Conservation (phyloP, 1,140 invertebrate genomes). For the Triops longicaudatus region DNA sequence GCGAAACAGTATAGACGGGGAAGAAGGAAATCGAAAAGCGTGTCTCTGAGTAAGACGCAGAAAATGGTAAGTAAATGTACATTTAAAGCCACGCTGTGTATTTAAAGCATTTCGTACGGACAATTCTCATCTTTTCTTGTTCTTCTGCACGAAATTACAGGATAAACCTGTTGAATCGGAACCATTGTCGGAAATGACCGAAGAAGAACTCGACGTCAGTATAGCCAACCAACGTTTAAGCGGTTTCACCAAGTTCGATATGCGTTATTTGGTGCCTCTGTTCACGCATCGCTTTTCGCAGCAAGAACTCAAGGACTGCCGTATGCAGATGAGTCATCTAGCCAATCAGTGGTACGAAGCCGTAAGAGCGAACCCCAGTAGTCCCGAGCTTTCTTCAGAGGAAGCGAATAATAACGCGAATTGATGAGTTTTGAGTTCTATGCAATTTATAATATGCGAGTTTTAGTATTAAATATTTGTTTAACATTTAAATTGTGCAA, state of each 20-base stretch:
- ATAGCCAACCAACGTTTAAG: slow-evolving; percentile 56
- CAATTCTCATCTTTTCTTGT: slow-evolving; percentile 28
- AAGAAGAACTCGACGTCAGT: slow-evolving; percentile 80
- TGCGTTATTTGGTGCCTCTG: slow-evolving; percentile 90
- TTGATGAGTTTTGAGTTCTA: not conserved
- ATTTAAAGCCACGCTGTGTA: too few relatives aligned
- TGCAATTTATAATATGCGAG: not conserved
- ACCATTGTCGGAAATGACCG: slow-evolving; percentile 88
- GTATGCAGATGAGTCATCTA: slow-evolving; percentile 89
- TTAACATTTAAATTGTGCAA: too few relatives aligned
- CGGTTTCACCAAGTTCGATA: slow-evolving; percentile 81
- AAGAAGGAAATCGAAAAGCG: slow-evolving; percentile 63
- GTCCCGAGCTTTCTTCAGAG: slow-evolving; percentile 24
- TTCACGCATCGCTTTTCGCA: slow-evolving; percentile 66
- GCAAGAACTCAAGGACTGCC: slow-evolving; percentile 87
- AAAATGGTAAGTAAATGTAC: slow-evolving; percentile 63
- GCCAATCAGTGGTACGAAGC: slow-evolving; percentile 96
- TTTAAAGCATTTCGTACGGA: not conserved
- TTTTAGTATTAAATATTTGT: too few relatives aligned
- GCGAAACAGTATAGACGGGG: slow-evolving; percentile 47
- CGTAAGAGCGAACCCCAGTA: slow-evolving; percentile 63
- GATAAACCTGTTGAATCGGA: slow-evolving; percentile 93
- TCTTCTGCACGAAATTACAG: slow-evolving; percentile 40
- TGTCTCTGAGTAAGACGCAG: slow-evolving; percentile 90
- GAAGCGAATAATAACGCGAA: not conserved